Base-by-base conservation (phyloP, 2,113 vertebrate genomes). In the Thalassoma bifasciatum region DNA sequence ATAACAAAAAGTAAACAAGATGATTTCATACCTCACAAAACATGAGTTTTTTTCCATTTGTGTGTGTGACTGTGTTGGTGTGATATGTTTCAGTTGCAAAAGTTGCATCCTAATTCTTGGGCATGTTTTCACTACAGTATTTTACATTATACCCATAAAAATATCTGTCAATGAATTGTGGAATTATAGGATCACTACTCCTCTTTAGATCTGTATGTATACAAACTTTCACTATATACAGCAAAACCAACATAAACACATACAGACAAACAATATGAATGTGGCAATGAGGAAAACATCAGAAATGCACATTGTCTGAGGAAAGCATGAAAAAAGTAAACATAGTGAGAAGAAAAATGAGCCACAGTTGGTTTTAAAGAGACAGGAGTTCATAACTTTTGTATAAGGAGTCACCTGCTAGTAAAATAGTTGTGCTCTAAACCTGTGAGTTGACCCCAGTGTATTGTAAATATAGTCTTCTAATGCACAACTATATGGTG, bases 61-160 rank as follows among this genome's bases (percentile, higher is more conserved):
- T 3, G 11, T 22, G 36, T 46, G 69, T 77, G 86, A 90, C 3
- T 30, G 30, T 30, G 30, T 30, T 30, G 30, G 30, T 30, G 69
- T 77, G 86, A 90, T 88, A 91, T 89, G 86, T 88, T 65, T 77
- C 24, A 62, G 66, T 79, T 83, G 71, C 56, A 79, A 72, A 78
- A 76, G 59, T 69, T 77, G 70, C 59, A 64, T 53, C 81, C 72
- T 66, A 67, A 66, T 60, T 58, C 56, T 78, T 78, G n/a, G 60
- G 82, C 5, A 22, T 66, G 0, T 82, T 75, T 53, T 24, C 23
- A 79, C 71, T 12, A 65, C 10, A 36, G 8, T 78, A 85, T 82
- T 6, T 81, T 86, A 86, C 52, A 83, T 56, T 64, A 60, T 61
- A 69, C 67, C 68, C n/a, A 47, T 17, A 81, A 83, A 84, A 78